These are phyloP conservation scores for Maconellicoccus hirsutus DNA, from an alignment of 1,140 invertebrate species.

Conservation along the genomic window DNA sequence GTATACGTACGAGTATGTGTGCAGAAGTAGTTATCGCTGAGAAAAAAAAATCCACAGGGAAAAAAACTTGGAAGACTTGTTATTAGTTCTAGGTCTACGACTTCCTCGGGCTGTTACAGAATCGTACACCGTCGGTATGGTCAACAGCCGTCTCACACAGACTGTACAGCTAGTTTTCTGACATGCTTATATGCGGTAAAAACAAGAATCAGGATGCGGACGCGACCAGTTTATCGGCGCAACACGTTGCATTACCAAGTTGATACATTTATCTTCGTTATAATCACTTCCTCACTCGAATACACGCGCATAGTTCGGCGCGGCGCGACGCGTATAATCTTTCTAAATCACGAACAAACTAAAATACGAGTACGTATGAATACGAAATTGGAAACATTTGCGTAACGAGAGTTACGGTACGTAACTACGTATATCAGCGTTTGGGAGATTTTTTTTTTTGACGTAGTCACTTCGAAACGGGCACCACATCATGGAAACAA, in stretches of 20 bases:
- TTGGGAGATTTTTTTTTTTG: no score
- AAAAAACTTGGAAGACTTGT: constrained; percentile 19
- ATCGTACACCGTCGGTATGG: constrained; percentile 1
- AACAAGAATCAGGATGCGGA: background rate
- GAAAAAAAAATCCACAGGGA: background rate
- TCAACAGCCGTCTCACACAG: constrained; percentile 13
- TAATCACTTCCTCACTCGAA: background rate
- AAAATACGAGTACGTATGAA: no score
- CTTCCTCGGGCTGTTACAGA: constrained; percentile 19
- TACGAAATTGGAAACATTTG: no score
- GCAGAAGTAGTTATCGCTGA: background rate
- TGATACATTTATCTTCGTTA: background rate
- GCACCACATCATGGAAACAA: no score
- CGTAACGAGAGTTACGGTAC: no score
- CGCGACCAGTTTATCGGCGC: background rate
- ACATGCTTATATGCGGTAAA: background rate
- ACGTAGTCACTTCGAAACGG: no score
- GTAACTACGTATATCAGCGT: no score
- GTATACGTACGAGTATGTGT: background rate
- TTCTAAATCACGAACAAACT: no score
- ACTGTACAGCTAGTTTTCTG: constrained; percentile 7
- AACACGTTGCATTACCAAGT: constrained; percentile 3
- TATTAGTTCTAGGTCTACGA: constrained; percentile 21
- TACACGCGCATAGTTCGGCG: background rate
- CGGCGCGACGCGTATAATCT: no score